phyloP scores from a whole-genome alignment of 2,113 vertebrate genomes.

The Cynocephalus volans region DNA sequence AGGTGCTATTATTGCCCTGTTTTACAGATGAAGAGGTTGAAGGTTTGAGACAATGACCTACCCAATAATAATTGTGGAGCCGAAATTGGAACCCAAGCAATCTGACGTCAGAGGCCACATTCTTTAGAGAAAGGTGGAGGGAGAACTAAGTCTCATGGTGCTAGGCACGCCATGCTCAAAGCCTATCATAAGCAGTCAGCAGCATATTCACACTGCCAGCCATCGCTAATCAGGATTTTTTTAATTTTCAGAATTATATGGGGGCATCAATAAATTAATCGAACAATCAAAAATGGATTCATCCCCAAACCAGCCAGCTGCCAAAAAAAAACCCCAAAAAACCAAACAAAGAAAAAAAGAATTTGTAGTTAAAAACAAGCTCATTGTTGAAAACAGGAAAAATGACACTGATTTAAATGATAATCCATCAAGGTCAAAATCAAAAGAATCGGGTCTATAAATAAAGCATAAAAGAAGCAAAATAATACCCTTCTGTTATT shows the following conservation, averaged over 20 bases:
- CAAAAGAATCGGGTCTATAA: not conserved
- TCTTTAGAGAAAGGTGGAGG: not conserved
- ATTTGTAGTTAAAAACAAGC: not conserved
- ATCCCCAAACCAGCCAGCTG: too few species aligned
- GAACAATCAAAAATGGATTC: not conserved
- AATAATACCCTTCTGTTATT: not conserved
- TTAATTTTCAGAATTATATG: not conserved
- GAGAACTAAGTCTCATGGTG: not conserved
- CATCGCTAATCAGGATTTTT: not conserved
- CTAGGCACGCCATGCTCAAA: not conserved
- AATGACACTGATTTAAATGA: not conserved
- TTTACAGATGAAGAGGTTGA: not conserved
- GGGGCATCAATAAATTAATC: not conserved
- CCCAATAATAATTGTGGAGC: not conserved
- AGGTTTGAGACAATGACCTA: not conserved
- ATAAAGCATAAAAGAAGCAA: conserved; percentile 5
- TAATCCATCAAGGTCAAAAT: conserved; percentile 9
- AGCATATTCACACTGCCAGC: not conserved
- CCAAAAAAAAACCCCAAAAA: too few species aligned
- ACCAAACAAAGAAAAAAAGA: too few species aligned
- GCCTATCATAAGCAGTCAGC: not conserved
- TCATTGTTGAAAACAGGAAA: not conserved
- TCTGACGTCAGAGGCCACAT: not conserved
- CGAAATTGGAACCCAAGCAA: not conserved
- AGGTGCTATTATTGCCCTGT: too few species aligned